These are phyloP conservation scores for Salvator merianae DNA, from an alignment of 2,113 vertebrate species.

Conservation along the genomic window DNA sequence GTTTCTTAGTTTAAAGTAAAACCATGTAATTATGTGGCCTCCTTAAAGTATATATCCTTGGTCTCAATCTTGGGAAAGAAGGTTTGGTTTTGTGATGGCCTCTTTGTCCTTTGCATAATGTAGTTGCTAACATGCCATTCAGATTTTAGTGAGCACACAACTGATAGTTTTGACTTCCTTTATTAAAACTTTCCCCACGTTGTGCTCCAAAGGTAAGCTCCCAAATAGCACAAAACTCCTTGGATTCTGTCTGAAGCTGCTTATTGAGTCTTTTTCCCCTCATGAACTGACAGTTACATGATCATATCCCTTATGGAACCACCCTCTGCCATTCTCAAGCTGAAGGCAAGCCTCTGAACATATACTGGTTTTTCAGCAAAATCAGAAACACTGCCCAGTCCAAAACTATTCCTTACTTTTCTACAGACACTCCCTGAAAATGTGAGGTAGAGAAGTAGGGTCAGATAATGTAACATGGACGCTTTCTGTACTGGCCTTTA, in stretches of 20 bases:
- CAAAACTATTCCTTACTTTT: no score
- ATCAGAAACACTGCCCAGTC: no score
- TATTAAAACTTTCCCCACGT: background rate
- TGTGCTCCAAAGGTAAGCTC: slow-evolving; percentile 19
- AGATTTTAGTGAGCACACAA: background rate
- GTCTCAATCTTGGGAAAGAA: background rate
- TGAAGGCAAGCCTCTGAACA: background rate
- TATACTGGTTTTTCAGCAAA: no score
- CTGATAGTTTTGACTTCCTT: slow-evolving; percentile 27
- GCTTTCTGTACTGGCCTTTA: no score
- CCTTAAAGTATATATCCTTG: background rate
- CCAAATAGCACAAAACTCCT: slow-evolving; percentile 38
- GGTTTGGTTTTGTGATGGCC: background rate
- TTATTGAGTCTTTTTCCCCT: background rate
- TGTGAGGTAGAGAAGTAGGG: no score
- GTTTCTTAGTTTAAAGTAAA: background rate
- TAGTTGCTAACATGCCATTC: background rate
- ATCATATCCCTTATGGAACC: background rate
- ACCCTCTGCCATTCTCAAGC: background rate
- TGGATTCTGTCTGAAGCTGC: slow-evolving; percentile 19
- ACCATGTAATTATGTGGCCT: background rate
- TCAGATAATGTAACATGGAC: no score
- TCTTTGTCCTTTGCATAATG: slow-evolving; percentile 1
- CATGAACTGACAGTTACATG: background rate
- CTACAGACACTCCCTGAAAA: no score